Evolutionary conservation across 2,797 vertebrate species (phyloP).

Genomic region (Periophthalmus magnuspinnatus): DNA sequence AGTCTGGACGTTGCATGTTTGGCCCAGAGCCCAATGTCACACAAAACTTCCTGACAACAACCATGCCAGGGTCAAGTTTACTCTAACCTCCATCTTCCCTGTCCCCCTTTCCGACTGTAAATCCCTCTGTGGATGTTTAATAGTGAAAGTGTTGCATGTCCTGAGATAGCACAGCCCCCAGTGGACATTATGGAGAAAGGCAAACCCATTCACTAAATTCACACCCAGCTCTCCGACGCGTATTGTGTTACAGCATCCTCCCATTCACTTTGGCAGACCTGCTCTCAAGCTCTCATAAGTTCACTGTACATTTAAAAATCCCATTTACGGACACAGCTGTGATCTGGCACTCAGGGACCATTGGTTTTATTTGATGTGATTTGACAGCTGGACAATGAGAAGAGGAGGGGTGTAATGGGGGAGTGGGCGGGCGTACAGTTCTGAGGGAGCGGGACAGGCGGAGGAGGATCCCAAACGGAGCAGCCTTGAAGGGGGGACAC

Average conservation of each 20-base stretch:
- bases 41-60: conserved; percentile 75
- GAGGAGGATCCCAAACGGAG: conserved; percentile 59
- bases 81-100: conserved; percentile 52
- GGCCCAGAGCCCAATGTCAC: conserved; percentile 72
- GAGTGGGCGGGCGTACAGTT: conserved; percentile 68
- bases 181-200: conserved; percentile 51
- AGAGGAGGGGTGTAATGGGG: conserved; percentile 58
- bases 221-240: conserved; percentile 59
- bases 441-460: conserved; percentile 62
- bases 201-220: conserved; percentile 75
- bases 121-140: conserved; percentile 36
- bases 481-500: conserved; percentile 46
- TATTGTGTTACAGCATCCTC: conserved; percentile 74
- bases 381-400: conserved; percentile 88
- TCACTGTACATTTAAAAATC: conserved; percentile 74
- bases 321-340: conserved; percentile 78
- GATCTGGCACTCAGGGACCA: conserved; percentile 76
- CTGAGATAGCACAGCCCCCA: conserved; percentile 21
- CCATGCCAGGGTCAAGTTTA: conserved; percentile 74
- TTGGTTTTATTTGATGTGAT: conserved; percentile 81
- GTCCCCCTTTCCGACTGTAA: conserved; percentile 28
- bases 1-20: conserved; percentile 58
- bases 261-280: conserved; percentile 63
- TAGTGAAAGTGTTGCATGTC: conserved; percentile 34
- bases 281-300: conserved; percentile 62